Base-by-base conservation (phyloP, 2,888 invertebrate species). In the Copidosoma aretas region DNA sequence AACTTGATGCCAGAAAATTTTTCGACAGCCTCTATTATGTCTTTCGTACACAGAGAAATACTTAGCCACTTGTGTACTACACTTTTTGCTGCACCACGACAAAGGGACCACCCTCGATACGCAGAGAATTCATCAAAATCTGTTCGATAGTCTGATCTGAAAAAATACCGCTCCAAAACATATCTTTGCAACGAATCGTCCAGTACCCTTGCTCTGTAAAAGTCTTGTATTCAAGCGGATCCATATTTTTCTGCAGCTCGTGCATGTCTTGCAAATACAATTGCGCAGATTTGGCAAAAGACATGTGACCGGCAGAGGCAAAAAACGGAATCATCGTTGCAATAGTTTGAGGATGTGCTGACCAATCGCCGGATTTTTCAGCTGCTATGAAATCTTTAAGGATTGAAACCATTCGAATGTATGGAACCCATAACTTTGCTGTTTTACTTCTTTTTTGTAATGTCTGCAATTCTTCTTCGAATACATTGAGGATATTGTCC, bases 201-300 rank as follows among this genome's bases (percentile, higher is more conserved):
- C 64, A 73, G 57, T 62, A 71, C 39, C 74, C 67, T 71, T 58
- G n/a, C 58, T 68, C 67, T 60, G 64, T 73, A 61, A 65, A 62
- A 64, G 62, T 71, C 2, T 53, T 19, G 14, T 53, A 24, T 59
- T 21, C 46, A 12, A 46, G n/a, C 22, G 22, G 59, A 22, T 61
- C 41, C 52, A 61, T 61, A 10, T 10, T 53, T 10, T 10, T 10
- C 21, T 52, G 21, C 32, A 75, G 59, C 12, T 68, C 32, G 0
- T 46, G 24, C 77, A 78, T 79, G 51, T 78, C 76, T 71, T 80
- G 78, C 5, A 79, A 51, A 64, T 79, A 78, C 10, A 80, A 17
- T 24, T 78, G 76, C 3, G 72, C 71, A 58, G 71, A 75, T 71
- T 76, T 78, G 10, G 78, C 76, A 68, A 79, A 77, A 8, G 65